Evolutionary conservation across 1,140 invertebrate genomes (phyloP), one percentile per base, ranked within the genome.

Genomic region (Chironomus striatipennis): DNA sequence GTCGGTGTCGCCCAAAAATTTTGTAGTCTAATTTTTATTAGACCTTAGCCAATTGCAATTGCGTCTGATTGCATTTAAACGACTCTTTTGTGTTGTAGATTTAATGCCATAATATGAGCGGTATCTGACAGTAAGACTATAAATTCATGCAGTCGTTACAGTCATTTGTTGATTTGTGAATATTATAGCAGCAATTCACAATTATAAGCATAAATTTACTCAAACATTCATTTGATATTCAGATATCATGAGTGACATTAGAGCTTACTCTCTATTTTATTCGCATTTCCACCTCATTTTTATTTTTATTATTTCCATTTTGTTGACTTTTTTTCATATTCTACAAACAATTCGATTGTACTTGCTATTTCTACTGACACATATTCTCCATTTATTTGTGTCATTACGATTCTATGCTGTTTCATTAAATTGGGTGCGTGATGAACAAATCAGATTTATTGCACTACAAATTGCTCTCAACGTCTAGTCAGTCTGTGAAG

Each of bases 181-280:
- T 57, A 15, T 15, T 57, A 57, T 57, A 1, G 15, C 47, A 12
- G n/a, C 12, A 15, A 57, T 57, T 57, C n/a, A n/a, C 12, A 57
- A 57, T 57, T 57, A 57, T 57, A n/a, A 57, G 47, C 47, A 57
- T 57, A 57, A 57, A 57, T n/a, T 10, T 57, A 57, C n/a, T 57
- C 24, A 5, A 34, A 34, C 24, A 12, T 15, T 1, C 47, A n/a
- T n/a, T 57, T n/a, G 47, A 57, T 57, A 57, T 57, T 57, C 47
- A 57, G 12, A 57, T 57, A 57, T 57, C 12, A 57, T 57, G 47
- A n/a, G 47, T 57, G 47, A 57, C 47, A 57, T 57, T 34, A 34
- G n/a, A n/a, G 24, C 24, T 34, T 57, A 57, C 47, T 57, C 47
- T 57, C 47, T 57, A 57, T 57, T 57, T 15, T 57, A 57, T 57